These are phyloP conservation scores for Chrysodeixis includens DNA, from an alignment of 2,888 invertebrate genomes.

Conservation along the genomic window DNA sequence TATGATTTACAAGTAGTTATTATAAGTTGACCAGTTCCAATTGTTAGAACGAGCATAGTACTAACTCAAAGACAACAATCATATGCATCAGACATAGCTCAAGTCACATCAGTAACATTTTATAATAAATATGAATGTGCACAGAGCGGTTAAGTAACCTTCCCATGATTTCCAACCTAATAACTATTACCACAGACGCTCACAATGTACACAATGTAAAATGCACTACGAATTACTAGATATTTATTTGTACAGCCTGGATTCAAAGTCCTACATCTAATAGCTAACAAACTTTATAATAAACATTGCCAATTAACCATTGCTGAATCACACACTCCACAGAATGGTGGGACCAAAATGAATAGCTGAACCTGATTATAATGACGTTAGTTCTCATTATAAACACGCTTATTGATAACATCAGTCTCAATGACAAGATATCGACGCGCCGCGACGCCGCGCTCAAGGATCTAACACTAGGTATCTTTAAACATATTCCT, in stretches of 20 bases:
- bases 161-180: slow-evolving; percentile 77
- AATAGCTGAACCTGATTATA: slow-evolving; percentile 59
- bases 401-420: slow-evolving; percentile 81
- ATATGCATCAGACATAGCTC: slow-evolving; percentile 52
- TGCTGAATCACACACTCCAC: slow-evolving; percentile 64
- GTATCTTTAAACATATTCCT: slow-evolving; percentile 74
- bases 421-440: slow-evolving; percentile 84
- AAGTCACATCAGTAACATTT: slow-evolving; percentile 56
- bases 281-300: slow-evolving; percentile 84
- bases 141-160: slow-evolving; percentile 72
- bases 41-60: slow-evolving; percentile 48
- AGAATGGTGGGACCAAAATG: slow-evolving; percentile 65
- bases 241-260: slow-evolving; percentile 86
- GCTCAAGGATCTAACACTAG: slow-evolving; percentile 72
- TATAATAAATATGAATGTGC: slow-evolving; percentile 68
- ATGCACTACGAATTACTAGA: slow-evolving; percentile 87
- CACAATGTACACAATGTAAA: slow-evolving; percentile 85
- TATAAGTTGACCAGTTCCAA: slow-evolving; percentile 52
- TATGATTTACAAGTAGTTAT: slow-evolving; percentile 66
- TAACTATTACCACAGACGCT: slow-evolving; percentile 82
- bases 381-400: slow-evolving; percentile 58
- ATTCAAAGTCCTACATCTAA: slow-evolving; percentile 87
- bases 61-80: slow-evolving; percentile 55
- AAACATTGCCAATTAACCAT: slow-evolving; percentile 76
- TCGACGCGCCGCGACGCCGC: slow-evolving; percentile 71